Evolutionary conservation across 2,113 vertebrate species (phyloP).

Genomic region (Stegastes partitus): DNA sequence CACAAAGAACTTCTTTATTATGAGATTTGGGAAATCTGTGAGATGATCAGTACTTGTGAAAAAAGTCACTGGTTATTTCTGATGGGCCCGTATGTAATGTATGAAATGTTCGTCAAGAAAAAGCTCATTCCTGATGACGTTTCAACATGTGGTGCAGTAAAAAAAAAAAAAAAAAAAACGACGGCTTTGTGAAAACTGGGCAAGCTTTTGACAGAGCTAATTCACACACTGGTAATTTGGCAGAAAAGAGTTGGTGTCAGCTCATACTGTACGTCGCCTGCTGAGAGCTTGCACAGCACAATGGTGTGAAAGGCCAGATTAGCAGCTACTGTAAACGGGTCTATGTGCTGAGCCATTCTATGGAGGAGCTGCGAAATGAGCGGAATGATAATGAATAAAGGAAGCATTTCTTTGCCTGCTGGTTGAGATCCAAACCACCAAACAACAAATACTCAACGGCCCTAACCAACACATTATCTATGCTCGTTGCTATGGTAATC

Average conservation of each 20-base stretch:
- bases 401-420: conserved; percentile 46
- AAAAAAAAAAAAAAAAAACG: conserved; percentile 12
- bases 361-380: conserved; percentile 20
- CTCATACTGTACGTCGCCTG: conserved; percentile 40
- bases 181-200: conserved; percentile 36
- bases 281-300: conserved; percentile 34
- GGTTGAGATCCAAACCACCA: conserved; percentile 43
- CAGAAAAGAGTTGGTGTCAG: conserved; percentile 37
- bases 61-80: background rate
- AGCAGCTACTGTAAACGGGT: conserved; percentile 41
- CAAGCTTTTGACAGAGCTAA: conserved; percentile 27
- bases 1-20: background rate
- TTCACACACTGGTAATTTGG: conserved; percentile 58
- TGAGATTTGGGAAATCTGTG: background rate
- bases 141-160: conserved; percentile 43
- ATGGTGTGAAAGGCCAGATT: conserved; percentile 58
- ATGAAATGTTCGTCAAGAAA: background rate
- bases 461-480: conserved; percentile 52
- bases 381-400: conserved; percentile 41
- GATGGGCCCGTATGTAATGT: background rate
- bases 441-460: conserved; percentile 44
- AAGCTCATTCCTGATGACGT: conserved; percentile 11
- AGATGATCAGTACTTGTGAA: background rate
- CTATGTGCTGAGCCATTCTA: conserved; percentile 7
- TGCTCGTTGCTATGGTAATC: conserved; percentile 79